phyloP scores from a whole-genome alignment of 2,113 vertebrate genomes.

The Apeltes quadracus region DNA sequence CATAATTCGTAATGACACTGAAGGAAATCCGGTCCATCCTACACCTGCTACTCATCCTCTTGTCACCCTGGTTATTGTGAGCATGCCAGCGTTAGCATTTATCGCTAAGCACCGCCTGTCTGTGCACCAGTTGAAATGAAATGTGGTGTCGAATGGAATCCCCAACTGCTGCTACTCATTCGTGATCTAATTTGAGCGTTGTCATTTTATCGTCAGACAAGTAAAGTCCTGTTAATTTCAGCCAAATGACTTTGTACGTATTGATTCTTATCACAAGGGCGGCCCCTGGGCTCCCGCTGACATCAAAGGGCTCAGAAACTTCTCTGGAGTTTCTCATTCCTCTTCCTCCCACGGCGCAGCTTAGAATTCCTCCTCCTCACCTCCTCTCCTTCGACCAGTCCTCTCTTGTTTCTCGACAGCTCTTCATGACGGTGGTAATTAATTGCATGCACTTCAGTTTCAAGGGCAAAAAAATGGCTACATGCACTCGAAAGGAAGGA shows the following conservation, averaged over 20 bases:
- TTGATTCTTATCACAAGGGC: neutral
- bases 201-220: neutral
- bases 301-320: slow-evolving; percentile 53
- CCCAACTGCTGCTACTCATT: neutral
- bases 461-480: slow-evolving; percentile 61
- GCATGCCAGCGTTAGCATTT: too few relatives aligned
- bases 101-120: too few relatives aligned
- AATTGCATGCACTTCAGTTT: slow-evolving; percentile 57
- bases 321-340: slow-evolving; percentile 38
- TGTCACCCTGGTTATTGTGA: too few relatives aligned
- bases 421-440: slow-evolving; percentile 63
- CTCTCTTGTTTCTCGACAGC: slow-evolving; percentile 61
- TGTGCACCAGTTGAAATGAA: too few relatives aligned
- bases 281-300: slow-evolving; percentile 27
- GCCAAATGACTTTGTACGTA: neutral
- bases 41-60: too few relatives aligned
- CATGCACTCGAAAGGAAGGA: slow-evolving; percentile 65
- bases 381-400: slow-evolving; percentile 42
- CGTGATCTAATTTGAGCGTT: neutral
- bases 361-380: slow-evolving; percentile 51
- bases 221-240: slow-evolving; percentile 9
- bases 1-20: neutral
- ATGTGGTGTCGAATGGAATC: neutral
- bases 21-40: neutral
- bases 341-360: slow-evolving; percentile 30